Evolutionary conservation across 2,113 vertebrate species (phyloP).

Genomic region (Ginglymostoma cirratum): DNA sequence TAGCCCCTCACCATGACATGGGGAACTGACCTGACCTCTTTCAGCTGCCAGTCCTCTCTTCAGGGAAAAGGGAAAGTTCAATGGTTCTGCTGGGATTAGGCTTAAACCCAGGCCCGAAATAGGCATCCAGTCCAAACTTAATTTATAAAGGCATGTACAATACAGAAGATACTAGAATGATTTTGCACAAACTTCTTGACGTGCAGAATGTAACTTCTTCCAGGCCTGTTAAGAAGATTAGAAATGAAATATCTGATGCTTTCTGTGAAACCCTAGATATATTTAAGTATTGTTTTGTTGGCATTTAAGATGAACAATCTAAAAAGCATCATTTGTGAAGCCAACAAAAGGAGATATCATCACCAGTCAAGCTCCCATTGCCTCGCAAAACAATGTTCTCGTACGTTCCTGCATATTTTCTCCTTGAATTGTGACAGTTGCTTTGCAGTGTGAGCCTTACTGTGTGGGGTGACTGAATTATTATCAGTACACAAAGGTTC

Average conservation of each 20-base stretch:
- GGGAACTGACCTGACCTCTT: neutral
- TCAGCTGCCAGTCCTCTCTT: neutral
- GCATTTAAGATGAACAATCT: neutral
- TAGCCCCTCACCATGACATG: neutral
- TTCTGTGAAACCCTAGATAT: neutral
- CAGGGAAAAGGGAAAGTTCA: neutral
- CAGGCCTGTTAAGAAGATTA: neutral
- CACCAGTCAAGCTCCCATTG: neutral
- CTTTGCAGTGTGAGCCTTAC: neutral
- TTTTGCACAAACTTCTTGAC: neutral
- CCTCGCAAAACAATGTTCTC: neutral
- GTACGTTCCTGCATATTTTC: neutral
- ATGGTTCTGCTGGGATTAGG: neutral
- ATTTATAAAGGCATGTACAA: neutral
- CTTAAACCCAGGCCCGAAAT: neutral
- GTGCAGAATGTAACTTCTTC: neutral
- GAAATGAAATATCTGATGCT: conserved; percentile 1
- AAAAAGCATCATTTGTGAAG: neutral
- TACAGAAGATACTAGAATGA: neutral
- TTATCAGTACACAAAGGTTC: neutral
- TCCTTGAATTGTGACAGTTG: neutral
- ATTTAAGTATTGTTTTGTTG: neutral
- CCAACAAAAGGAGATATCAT: neutral
- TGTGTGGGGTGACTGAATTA: neutral
- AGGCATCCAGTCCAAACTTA: neutral